Conservation (phyloP, 2,888 invertebrate genomes). For the Erannis defoliaria region DNA sequence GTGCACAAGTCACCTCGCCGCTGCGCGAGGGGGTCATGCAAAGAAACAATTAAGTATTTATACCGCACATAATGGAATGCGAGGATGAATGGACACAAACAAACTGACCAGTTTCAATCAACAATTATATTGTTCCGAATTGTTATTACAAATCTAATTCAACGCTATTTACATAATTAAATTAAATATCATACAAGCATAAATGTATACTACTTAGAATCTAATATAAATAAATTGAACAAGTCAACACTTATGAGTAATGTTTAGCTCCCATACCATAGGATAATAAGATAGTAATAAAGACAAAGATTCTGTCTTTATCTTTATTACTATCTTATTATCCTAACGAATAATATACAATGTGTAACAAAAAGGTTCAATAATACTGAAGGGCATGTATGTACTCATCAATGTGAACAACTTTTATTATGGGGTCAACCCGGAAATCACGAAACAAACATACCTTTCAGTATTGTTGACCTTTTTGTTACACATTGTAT, state of each 20-base stretch:
- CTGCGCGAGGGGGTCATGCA: slow-evolving; percentile 50
- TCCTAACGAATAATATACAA: too few species aligned
- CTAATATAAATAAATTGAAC: not conserved
- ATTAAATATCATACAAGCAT: not conserved
- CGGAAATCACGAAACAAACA: too few species aligned
- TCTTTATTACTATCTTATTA: too few species aligned
- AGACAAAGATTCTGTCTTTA: too few species aligned
- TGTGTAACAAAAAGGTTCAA: too few species aligned
- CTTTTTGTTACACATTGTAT: too few species aligned
- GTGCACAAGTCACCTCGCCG: slow-evolving; percentile 63
- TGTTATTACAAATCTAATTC: slow-evolving; percentile 42
- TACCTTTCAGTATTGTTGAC: too few species aligned
- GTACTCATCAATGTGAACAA: too few species aligned
- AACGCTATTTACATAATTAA: slow-evolving; percentile 8
- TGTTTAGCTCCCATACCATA: not conserved
- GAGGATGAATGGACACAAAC: slow-evolving; percentile 26
- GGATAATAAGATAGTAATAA: not conserved
- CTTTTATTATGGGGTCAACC: too few species aligned
- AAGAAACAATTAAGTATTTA: slow-evolving; percentile 59
- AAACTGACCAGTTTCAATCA: slow-evolving; percentile 46
- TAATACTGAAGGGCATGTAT: too few species aligned
- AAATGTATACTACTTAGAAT: not conserved
- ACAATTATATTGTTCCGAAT: slow-evolving; percentile 53
- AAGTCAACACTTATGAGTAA: not conserved
- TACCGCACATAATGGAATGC: slow-evolving; percentile 38